Evolutionary conservation across 2,888 invertebrate genomes (phyloP).

Genomic region (Pycnomerus fuliginosus): DNA sequence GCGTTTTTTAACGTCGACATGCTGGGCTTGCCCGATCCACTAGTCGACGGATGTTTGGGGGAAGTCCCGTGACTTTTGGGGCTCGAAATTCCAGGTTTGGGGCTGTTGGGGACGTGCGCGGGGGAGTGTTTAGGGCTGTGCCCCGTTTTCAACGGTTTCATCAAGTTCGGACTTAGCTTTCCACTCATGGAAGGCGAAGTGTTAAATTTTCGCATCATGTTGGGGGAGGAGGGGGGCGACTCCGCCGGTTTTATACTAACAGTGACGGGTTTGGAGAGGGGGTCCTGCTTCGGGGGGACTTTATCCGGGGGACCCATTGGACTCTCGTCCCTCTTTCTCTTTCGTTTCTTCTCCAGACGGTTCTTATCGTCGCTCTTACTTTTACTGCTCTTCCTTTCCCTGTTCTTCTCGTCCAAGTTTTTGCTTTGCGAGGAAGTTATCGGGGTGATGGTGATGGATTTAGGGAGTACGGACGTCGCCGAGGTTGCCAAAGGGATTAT

Average conservation of each 20-base stretch:
- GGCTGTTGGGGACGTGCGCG: conserved; percentile 43
- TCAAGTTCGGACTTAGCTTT: conserved; percentile 58
- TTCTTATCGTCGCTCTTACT: conserved; percentile 52
- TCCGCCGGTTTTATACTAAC: conserved; percentile 70
- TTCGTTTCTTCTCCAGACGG: conserved; percentile 66
- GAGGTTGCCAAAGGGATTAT: conserved; percentile 76
- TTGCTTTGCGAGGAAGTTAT: conserved; percentile 54
- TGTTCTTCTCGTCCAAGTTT: conserved; percentile 43
- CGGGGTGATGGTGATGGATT: conserved; percentile 85
- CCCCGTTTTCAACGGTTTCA: conserved; percentile 58
- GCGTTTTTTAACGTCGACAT: conserved; percentile 86
- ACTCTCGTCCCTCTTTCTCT: conserved; percentile 75
- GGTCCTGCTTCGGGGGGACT: conserved; percentile 61
- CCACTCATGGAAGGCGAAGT: conserved; percentile 70
- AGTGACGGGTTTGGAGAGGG: conserved; percentile 69
- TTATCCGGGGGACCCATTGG: conserved; percentile 84
- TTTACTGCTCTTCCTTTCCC: conserved; percentile 54
- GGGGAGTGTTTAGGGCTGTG: conserved; percentile 76
- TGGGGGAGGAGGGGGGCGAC: conserved; percentile 68
- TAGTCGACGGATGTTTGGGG: conserved; percentile 72
- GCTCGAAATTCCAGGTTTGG: conserved; percentile 53
- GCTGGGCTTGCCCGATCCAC: conserved; percentile 80
- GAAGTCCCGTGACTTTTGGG: conserved; percentile 76
- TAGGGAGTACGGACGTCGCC: conserved; percentile 66
- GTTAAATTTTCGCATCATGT: conserved; percentile 68